Percentiles rank a stretch among this genome's conserved stretches.
Evolutionary conservation across 2,113 vertebrate genomes (phyloP).

Genomic region (Willisornis vidua): DNA sequence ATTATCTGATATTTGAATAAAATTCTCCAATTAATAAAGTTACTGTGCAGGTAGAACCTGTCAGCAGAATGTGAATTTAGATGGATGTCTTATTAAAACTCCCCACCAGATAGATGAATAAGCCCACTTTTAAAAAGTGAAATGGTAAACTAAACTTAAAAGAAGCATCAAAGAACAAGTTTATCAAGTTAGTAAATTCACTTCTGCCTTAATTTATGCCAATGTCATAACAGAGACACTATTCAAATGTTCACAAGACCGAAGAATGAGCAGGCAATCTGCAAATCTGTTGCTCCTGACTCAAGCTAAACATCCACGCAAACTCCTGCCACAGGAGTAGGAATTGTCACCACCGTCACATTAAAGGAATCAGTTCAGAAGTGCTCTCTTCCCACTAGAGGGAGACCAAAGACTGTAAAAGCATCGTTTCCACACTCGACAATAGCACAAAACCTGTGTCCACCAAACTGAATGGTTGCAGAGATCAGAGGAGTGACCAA

Average conservation of each 20-base stretch:
- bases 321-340: background rate
- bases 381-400: slow-evolving; percentile 34
- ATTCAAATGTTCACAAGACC: background rate
- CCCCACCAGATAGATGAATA: background rate
- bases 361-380: background rate
- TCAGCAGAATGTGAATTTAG: background rate
- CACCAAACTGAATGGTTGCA: background rate
- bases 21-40: background rate
- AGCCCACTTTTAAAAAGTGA: background rate
- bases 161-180: background rate
- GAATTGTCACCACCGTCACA: background rate
- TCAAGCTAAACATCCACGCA: background rate
- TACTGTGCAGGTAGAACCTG: background rate
- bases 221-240: background rate
- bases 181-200: background rate
- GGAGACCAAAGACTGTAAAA: slow-evolving; percentile 53
- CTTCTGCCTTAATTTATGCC: background rate
- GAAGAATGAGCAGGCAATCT: background rate
- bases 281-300: background rate
- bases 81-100: background rate
- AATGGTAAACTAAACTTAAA: background rate
- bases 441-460: background rate
- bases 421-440: background rate
- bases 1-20: background rate
- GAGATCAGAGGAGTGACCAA: background rate